phyloP scores from a whole-genome alignment of 2,888 invertebrate genomes.

The Cybosia mesomella region DNA sequence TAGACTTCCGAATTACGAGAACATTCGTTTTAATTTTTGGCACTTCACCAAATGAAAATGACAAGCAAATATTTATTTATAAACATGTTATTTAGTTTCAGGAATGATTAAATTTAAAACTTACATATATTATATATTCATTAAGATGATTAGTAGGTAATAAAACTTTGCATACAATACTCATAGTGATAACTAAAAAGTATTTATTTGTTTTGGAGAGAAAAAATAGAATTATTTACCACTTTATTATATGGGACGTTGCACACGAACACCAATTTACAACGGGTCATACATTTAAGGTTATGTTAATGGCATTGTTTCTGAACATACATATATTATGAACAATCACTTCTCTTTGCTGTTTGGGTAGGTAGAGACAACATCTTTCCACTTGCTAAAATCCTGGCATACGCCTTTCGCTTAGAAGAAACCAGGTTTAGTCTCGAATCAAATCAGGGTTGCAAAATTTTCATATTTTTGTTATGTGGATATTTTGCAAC shows the following conservation, averaged over 20 bases:
- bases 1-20: slow-evolving; percentile 4
- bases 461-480: no score
- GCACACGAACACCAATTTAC: no score
- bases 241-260: neutral
- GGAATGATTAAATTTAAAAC: neutral
- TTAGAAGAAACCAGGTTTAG: no score
- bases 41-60: slow-evolving; percentile 1
- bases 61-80: slow-evolving; percentile 3
- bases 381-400: no score
- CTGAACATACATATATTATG: no score
- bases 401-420: no score
- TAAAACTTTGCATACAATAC: neutral
- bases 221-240: neutral
- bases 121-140: slow-evolving; percentile 2
- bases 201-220: neutral
- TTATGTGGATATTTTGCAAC: no score
- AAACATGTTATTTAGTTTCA: neutral
- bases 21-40: neutral
- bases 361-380: no score
- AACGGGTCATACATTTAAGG: no score
- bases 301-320: no score
- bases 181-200: neutral
- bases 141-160: neutral
- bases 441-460: no score
- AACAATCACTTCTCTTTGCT: no score